Conservation (phyloP, 2,888 invertebrate species). For the Epistrophe eligans region DNA sequence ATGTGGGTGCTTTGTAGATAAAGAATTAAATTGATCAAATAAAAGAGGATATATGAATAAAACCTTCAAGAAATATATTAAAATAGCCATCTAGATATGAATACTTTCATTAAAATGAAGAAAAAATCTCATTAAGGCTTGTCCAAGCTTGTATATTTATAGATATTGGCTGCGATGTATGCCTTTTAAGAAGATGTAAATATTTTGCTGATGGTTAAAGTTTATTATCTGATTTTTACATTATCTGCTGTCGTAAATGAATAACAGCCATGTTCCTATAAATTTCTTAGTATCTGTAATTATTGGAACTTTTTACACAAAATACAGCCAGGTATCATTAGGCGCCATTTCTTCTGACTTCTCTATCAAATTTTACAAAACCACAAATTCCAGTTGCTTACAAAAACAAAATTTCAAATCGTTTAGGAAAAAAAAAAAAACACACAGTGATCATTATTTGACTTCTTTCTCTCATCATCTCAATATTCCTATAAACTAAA, state of each 20-base stretch:
- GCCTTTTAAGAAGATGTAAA: not conserved
- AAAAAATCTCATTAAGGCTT: too few species aligned
- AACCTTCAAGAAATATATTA: not conserved
- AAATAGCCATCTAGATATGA: not conserved
- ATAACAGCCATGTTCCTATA: conserved; percentile 3
- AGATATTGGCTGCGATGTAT: not conserved
- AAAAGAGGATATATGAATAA: too few species aligned
- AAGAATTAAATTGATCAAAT: not conserved
- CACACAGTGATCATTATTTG: not conserved
- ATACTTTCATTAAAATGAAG: not conserved
- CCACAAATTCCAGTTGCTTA: not conserved
- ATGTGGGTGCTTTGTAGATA: conserved; percentile 1
- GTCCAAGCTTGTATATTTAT: not conserved
- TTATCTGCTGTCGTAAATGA: conserved; percentile 4
- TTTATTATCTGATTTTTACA: not conserved
- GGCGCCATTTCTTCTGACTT: not conserved
- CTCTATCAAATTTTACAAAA: not conserved
- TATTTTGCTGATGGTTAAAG: not conserved
- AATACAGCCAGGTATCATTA: too few species aligned
- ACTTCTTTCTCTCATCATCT: not conserved
- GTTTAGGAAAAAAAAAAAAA: not conserved
- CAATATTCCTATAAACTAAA: not conserved
- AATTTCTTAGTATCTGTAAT: conserved; percentile 8
- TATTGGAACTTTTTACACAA: not conserved
- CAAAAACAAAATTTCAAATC: too few species aligned